These are phyloP conservation scores for Arbacia lixula DNA, from an alignment of 53 echinoderm and acorn worm species.

Conservation along the genomic window DNA sequence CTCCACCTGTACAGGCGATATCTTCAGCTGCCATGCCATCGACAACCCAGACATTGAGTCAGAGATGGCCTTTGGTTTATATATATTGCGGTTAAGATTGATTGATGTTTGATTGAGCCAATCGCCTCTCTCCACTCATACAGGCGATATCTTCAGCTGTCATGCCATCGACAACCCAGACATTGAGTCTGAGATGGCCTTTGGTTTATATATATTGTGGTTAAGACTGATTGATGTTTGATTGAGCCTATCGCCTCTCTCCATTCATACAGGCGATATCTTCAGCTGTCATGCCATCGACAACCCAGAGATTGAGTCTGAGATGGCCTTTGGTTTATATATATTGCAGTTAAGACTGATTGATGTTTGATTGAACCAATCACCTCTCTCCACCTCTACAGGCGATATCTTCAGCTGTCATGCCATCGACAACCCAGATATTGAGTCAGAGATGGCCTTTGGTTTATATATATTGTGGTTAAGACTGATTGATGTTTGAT, in stretches of 20 bases:
- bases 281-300: slow-evolving; percentile 99
- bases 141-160: slow-evolving; percentile 97
- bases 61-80: slow-evolving; percentile 90
- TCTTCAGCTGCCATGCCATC: slow-evolving; percentile 98
- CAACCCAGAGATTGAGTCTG: slow-evolving; percentile 94
- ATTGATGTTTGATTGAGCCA: too few relatives aligned
- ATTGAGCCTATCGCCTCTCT: too few relatives aligned
- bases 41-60: slow-evolving; percentile 97
- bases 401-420: slow-evolving; percentile 99
- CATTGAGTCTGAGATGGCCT: slow-evolving; percentile 85
- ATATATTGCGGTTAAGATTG: too few relatives aligned
- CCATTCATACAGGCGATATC: slow-evolving; percentile 79
- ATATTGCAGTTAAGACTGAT: too few relatives aligned
- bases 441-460: slow-evolving; percentile 91
- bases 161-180: slow-evolving; percentile 94
- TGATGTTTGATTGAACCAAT: too few relatives aligned
- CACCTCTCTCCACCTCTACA: too few relatives aligned
- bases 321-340: too few relatives aligned
- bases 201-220: too few relatives aligned
- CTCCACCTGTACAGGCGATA: slow-evolving; percentile 85
- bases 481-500: too few relatives aligned
- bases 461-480: too few relatives aligned
- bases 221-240: too few relatives aligned
- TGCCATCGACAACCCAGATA: slow-evolving; percentile 96
- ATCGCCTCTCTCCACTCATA: too few relatives aligned